These are phyloP conservation scores for Eupelmus urozonus DNA, from an alignment of 2,888 invertebrate species.

Conservation along the genomic window DNA sequence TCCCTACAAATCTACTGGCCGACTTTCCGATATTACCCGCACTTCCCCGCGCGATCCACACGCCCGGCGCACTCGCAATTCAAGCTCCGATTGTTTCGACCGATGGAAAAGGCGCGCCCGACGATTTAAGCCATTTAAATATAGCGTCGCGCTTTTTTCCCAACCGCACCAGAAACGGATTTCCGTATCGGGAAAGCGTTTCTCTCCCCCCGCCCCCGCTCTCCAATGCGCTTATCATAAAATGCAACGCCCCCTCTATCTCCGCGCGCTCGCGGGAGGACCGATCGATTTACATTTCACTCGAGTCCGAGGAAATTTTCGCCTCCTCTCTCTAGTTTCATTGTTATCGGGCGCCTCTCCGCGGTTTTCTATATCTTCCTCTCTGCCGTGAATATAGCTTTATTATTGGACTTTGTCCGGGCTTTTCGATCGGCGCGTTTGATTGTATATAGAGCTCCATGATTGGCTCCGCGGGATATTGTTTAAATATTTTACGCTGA, in stretches of 20 bases:
- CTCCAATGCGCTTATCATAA: conserved; percentile 31
- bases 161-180: background rate
- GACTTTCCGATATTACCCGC: no score
- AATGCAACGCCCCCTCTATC: background rate
- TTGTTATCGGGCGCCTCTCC: no score
- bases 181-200: conserved; percentile 1
- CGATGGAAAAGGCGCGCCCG: background rate
- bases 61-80: background rate
- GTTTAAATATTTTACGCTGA: conserved; percentile 25
- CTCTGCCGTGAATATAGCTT: no score
- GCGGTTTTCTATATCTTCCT: no score
- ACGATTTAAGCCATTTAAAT: conserved; percentile 10
- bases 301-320: conserved; percentile 5
- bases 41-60: no score
- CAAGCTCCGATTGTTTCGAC: background rate
- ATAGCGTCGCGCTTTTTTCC: background rate
- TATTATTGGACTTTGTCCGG: no score
- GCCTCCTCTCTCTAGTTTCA: background rate
- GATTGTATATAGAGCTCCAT: background rate
- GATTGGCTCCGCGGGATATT: background rate
- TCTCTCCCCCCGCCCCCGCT: no score
- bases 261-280: no score
- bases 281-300: conserved; percentile 25
- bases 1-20: background rate
- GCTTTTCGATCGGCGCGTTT: background rate